phyloP scores from a whole-genome alignment of 2,888 invertebrate species.

The Elmis aenea region DNA sequence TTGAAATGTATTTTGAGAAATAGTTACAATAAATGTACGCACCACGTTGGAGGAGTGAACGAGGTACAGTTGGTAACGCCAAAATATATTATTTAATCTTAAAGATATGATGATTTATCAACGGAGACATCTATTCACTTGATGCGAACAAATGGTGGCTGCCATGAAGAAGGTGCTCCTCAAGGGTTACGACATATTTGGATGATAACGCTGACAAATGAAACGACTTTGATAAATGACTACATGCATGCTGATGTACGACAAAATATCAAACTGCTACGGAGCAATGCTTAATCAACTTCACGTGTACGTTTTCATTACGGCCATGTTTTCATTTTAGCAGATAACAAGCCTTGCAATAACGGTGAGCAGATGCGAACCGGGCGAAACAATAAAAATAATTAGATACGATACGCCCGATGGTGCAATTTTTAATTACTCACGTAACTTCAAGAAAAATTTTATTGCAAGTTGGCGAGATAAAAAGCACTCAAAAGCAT shows the following conservation, averaged over 20 bases:
- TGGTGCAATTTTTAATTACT: no score
- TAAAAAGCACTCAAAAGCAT: no score
- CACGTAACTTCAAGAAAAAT: no score
- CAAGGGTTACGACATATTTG: conserved; percentile 24
- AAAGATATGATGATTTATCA: conserved; percentile 22
- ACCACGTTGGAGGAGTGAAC: no score
- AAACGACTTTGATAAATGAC: conserved; percentile 30
- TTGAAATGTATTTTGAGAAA: no score
- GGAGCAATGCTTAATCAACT: conserved; percentile 19
- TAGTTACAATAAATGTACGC: no score
- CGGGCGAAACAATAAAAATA: no score
- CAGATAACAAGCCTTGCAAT: no score
- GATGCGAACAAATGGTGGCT: conserved; percentile 25
- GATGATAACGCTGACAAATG: conserved; percentile 30
- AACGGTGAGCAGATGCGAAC: no score
- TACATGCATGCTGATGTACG: conserved; percentile 23
- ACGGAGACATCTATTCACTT: conserved; percentile 21
- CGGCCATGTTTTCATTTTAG: no score
- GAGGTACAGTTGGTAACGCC: conserved; percentile 23
- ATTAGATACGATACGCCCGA: no score
- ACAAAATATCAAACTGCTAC: conserved; percentile 20
- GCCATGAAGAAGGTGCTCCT: conserved; percentile 20
- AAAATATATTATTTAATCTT: conserved; percentile 29
- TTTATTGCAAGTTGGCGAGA: no score
- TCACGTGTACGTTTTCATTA: conserved; percentile 19